Evolutionary conservation across 2,888 invertebrate species (phyloP).

Genomic region (Myathropa florea): DNA sequence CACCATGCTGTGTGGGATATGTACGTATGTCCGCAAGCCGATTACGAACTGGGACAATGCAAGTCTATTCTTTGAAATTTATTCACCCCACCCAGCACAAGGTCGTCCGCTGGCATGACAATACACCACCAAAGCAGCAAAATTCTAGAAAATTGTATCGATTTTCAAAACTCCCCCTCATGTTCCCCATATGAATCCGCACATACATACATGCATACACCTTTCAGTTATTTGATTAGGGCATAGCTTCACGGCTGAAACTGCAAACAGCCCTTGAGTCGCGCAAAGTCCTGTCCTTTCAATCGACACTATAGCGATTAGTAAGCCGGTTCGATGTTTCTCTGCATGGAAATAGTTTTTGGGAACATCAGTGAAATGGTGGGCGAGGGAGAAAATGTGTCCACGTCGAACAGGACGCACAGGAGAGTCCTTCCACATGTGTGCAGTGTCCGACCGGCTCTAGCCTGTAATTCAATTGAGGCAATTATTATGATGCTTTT

Average conservation of each 20-base stretch:
- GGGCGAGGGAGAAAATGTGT: too few relatives aligned
- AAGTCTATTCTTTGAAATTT: background rate
- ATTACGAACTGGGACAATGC: background rate
- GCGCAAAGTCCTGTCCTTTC: background rate
- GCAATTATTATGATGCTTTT: conserved; percentile 36
- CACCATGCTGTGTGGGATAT: too few relatives aligned
- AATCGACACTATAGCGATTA: background rate
- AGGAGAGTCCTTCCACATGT: background rate
- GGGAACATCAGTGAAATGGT: background rate
- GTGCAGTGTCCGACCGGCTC: background rate
- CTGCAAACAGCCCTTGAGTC: conserved; percentile 10
- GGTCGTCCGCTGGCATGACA: background rate
- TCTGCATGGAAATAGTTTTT: background rate
- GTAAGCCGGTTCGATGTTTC: background rate
- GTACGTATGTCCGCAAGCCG: background rate
- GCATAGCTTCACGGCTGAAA: background rate
- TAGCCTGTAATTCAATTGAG: conserved; percentile 23
- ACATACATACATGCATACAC: background rate
- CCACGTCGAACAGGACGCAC: background rate
- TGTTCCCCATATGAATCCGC: background rate
- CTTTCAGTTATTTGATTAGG: conserved; percentile 48
- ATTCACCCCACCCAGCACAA: background rate
- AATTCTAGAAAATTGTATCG: conserved; percentile 32
- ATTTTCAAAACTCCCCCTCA: conserved; percentile 31
- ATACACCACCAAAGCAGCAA: background rate